Percentiles rank a stretch among this genome's conserved stretches.
phyloP scores from a whole-genome alignment of 2,888 invertebrate species.

The Eubasilissa splendida region DNA sequence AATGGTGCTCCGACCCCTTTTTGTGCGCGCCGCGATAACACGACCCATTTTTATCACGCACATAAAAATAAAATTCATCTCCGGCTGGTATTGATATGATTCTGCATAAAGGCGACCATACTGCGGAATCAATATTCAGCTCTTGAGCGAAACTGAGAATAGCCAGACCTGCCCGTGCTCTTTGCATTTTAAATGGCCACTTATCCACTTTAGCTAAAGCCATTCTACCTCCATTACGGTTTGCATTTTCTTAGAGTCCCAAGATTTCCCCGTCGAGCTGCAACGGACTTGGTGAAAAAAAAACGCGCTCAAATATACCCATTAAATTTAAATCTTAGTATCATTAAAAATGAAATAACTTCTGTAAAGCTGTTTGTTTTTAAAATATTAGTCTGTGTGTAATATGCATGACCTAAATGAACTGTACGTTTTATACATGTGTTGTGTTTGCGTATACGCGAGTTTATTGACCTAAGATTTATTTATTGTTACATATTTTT shows the following conservation, averaged over 20 bases:
- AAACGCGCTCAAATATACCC: no score
- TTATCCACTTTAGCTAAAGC: slow-evolving; percentile 9
- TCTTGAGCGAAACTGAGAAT: slow-evolving; percentile 17
- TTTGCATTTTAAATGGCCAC: slow-evolving; percentile 50
- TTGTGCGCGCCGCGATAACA: slow-evolving; percentile 13
- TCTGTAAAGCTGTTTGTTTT: no score
- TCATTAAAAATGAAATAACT: no score
- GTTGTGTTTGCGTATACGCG: no score
- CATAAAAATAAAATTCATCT: slow-evolving; percentile 32
- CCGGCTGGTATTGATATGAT: slow-evolving; percentile 27
- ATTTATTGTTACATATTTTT: no score
- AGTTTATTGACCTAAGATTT: no score
- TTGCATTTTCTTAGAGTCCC: slow-evolving; percentile 14
- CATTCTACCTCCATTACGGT: slow-evolving; percentile 26
- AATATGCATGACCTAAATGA: no score
- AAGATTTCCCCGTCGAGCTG: background rate
- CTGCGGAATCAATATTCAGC: slow-evolving; percentile 35
- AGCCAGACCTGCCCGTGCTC: slow-evolving; percentile 30
- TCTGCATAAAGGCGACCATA: slow-evolving; percentile 25
- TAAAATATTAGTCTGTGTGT: no score
- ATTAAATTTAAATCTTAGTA: no score
- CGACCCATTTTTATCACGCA: slow-evolving; percentile 10
- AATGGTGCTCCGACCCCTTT: background rate
- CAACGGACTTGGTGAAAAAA: no score
- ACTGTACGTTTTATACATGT: no score